Base-by-base conservation (phyloP, 1,140 invertebrate species). In the Bombus consobrinus region DNA sequence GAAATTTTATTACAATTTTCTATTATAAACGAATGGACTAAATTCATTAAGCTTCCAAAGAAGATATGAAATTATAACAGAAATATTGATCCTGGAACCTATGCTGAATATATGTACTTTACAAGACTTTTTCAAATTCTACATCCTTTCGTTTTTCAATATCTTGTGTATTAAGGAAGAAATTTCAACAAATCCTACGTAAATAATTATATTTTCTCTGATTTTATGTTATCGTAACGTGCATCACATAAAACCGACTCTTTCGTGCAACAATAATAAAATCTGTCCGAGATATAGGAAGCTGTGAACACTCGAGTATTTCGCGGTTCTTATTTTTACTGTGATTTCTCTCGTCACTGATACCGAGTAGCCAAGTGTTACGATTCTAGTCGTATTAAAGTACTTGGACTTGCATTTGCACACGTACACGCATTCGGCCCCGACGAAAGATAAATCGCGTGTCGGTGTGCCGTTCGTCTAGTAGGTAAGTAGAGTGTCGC, bases 401-500 rank as follows among this genome's bases (percentile, higher is more conserved):
- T 81, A 74, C 77, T 87, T 79, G 66, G 53, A 57, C 69, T 89
- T 79, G 73, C 79, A 82, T 41, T 59, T 22, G 59, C 39, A 81
- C 71, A 81, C 83, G 25, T 34, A 79, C 34, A 28, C 32, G 59
- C 9, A 62, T 62, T 62, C 59, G 81, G 47, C 25, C 39, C 41
- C 73, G 68, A 74, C 15, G 57, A 57, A 85, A 74, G 86, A 83
- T 74, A 76, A 68, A 64, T 69, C 53, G 53, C 43, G 41, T 73
- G 75, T 74, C 59, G 15, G 89, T 84, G 83, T 88, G 80, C 66
- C 66, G 69, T 83, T 83, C 53, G 82, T 90, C 81, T 89, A 91
- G 81, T 92, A 92, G 87, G 85, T 92, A 92, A 92, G 91, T 92
- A 89, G 87, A 87, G 81, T 84, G 87, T 85, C 81, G 91, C 88